phyloP scores from a whole-genome alignment of 92 coral and sea anemone species.

The Palythoa grandis region DNA sequence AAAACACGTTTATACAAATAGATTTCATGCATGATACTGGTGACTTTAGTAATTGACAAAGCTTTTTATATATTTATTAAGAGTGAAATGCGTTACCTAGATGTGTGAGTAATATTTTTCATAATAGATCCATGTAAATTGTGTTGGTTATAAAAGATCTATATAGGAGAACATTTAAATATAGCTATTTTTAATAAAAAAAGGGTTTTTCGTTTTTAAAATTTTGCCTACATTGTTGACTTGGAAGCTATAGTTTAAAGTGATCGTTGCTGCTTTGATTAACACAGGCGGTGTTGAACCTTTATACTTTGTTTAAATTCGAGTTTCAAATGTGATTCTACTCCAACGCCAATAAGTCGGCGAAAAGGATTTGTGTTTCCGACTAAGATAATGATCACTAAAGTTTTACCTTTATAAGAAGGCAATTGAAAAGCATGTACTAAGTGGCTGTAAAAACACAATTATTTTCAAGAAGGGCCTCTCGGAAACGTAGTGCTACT shows the following conservation, averaged over 20 bases:
- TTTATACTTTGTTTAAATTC: background rate
- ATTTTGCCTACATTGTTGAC: background rate
- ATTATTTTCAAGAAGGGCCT: background rate
- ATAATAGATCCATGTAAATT: slow-evolving; percentile 5
- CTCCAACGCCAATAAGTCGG: slow-evolving; percentile 10
- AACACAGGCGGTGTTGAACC: background rate
- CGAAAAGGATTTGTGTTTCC: background rate
- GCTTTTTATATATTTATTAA: slow-evolving; percentile 15
- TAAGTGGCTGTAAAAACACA: background rate
- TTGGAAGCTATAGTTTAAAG: background rate
- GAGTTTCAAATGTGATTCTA: background rate
- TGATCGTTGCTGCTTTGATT: background rate
- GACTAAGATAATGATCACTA: background rate
- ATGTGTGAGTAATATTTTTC: background rate
- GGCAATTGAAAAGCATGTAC: background rate
- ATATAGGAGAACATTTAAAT: background rate
- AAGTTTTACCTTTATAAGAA: background rate
- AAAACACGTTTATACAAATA: background rate
- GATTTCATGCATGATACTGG: background rate
- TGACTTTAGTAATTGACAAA: background rate
- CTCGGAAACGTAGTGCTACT: slow-evolving; percentile 10
- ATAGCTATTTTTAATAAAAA: background rate
- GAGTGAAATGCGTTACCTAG: slow-evolving; percentile 4
- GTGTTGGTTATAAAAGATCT: slow-evolving; percentile 1
- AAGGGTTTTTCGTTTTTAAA: background rate